Base-by-base conservation (phyloP, 1,140 invertebrate genomes). In the Spodoptera litura region DNA sequence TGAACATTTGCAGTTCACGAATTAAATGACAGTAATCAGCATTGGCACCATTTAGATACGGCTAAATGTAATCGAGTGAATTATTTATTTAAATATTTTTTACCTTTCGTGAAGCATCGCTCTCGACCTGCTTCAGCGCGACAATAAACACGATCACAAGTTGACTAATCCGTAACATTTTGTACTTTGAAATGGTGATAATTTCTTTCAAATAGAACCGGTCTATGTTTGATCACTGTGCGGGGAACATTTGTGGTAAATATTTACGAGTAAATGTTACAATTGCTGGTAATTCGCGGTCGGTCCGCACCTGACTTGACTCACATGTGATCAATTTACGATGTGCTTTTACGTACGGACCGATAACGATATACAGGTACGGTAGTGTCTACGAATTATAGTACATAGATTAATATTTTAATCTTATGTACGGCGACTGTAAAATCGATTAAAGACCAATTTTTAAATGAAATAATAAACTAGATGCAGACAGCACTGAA, bases 191-290 rank as follows among this genome's bases (percentile, higher is more conserved):
- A 49, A 15, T 20, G 9, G 13, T 38, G 59, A 20, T 49, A 35
- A 49, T 64, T 20, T 64, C 3, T 64, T 25, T 15, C 1, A 38
- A 27, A 35, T 56, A 55, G 9, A 8, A 52, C 13, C 68, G 52
- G 5, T 13, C 49, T 55, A 70, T 71, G 13, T 71, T 71, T 38
- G 27, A 38, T 20, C 15, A 55, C 31, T 71, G 68, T 59, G 5
- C 9, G 9, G 6, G 38, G 12, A 58, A 59, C 64, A 75, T 66
- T 79, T 74, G 71, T 79, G 71, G 9, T 75, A 80, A 80, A 80
- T 64, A 80, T 15, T 20, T 51, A 49, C 51, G 52, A 55, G 70
- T 74, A 20, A 78, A 78, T 56, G 38, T 79, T 59, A 55, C 25
- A 74, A 74, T 70, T 59, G 52, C 52, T 4, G 51, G 3, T 15